Base-by-base conservation (phyloP, 2,113 vertebrate genomes). In the Cryptomyrus ogoouensis region DNA sequence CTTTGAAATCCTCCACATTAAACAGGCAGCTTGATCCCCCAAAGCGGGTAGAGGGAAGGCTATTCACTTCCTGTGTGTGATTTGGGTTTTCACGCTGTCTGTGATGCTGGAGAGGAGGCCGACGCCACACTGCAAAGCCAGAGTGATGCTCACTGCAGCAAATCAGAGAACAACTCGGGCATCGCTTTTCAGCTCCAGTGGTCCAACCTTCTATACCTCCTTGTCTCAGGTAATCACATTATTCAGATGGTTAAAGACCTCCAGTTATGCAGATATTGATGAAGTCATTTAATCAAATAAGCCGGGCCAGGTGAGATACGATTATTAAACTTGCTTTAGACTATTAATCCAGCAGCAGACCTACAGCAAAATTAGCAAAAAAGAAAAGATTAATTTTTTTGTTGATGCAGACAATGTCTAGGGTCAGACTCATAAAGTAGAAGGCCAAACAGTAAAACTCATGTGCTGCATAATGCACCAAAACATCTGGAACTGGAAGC, bases 1-100 rank as follows among this genome's bases (percentile, higher is more conserved):
- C 93, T 95, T 95, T 95, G 93, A 95, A 91, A 93, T 91, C 88
- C 90, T 90, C 92, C 93, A 94, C 94, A 93, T 94, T 95, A 94
- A 87, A 94, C 93, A 94, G 94, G 93, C 92, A 92, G 94, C 93
- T 94, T 92, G 94, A 93, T 94, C 94, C 93, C 93, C 93, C 92
- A 92, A 93, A 93, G 89, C 70, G 12, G 56, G 91, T 93, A 92
- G 91, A 93, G 92, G 93, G 92, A 88, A 8, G 90, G 94, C 94
- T 92, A 94, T 95, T 94, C 92, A 94, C 91, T 92, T 90, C 87
- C 91, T 90, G 92, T 90, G 88, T 89, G 90, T 89, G 90, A 92
- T 92, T 90, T 91, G 89, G 90, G 13, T 90, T 92, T 93, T 94
- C 92, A 93, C 91, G 93, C 92, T 88, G 89, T 90, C 46, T 83